These are phyloP conservation scores for Boulengeromyrus knoepffleri DNA, from an alignment of 2,113 vertebrate species.

Conservation along the genomic window DNA sequence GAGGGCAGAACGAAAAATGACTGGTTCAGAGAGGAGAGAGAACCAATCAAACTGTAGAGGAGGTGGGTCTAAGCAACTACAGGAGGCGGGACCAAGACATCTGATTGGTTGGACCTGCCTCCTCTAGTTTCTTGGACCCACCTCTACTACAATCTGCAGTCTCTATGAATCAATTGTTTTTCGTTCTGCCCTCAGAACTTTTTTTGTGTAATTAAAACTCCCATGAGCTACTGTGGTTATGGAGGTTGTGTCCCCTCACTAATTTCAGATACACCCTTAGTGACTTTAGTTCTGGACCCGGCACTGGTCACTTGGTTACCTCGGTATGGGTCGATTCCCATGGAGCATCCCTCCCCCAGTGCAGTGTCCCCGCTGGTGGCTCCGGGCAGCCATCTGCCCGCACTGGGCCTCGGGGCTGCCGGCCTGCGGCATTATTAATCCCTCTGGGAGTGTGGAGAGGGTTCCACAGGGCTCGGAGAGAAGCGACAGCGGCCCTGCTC, in stretches of 20 bases:
- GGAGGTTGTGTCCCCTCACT: not conserved
- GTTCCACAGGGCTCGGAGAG: not conserved
- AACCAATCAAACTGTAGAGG: no score
- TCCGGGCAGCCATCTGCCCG: not conserved
- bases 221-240: not conserved
- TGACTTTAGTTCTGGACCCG: not conserved
- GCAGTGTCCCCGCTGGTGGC: not conserved
- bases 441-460: constrained; percentile 13
- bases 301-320: not conserved
- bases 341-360: not conserved
- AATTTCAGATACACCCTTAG: not conserved
- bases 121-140: no score
- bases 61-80: no score
- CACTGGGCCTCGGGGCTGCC: not conserved
- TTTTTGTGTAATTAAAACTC: no score
- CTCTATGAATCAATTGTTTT: no score
- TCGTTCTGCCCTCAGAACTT: no score
- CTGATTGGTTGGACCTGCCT: no score
- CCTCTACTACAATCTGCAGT: no score
- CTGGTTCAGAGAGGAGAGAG: no score
- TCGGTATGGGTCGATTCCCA: not conserved
- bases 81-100: no score
- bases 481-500: constrained; percentile 17
- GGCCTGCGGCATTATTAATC: constrained; percentile 29
- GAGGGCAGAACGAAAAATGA: no score